phyloP scores from a whole-genome alignment of 2,888 invertebrate species.

The Hydropsyche betteni region DNA sequence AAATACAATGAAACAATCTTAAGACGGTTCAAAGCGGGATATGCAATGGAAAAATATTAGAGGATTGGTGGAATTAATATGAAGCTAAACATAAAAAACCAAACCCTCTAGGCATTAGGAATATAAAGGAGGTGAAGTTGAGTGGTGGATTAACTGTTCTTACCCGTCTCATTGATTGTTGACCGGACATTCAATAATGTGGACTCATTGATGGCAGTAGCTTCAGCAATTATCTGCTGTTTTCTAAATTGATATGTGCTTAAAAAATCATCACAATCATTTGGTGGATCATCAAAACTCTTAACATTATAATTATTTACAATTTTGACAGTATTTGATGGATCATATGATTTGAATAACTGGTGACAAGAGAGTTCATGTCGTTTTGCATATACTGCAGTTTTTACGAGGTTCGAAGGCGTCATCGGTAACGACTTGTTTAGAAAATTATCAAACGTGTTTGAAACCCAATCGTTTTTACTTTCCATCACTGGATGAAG shows the following conservation, averaged over 20 bases:
- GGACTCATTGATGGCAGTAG: constrained; percentile 61
- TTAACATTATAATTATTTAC: neutral
- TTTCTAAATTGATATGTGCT: constrained; percentile 58
- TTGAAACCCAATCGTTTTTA: constrained; percentile 54
- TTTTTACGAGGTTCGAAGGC: constrained; percentile 71
- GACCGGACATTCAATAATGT: constrained; percentile 59
- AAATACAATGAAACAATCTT: neutral
- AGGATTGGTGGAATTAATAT: constrained; percentile 16
- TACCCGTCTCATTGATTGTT: constrained; percentile 69
- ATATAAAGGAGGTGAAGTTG: constrained; percentile 48
- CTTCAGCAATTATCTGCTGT: constrained; percentile 60
- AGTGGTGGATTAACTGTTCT: constrained; percentile 58
- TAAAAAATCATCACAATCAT: constrained; percentile 46
- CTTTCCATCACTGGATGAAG: constrained; percentile 53
- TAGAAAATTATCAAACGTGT: constrained; percentile 24
- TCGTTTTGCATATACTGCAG: constrained; percentile 71
- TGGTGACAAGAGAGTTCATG: constrained; percentile 66
- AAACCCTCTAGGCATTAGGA: constrained; percentile 45
- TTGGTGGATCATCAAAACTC: constrained; percentile 40
- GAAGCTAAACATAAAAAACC: constrained; percentile 43
- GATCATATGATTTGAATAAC: constrained; percentile 61
- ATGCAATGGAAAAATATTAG: neutral
- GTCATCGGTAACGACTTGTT: constrained; percentile 59
- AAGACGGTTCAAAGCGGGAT: neutral
- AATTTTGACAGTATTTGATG: constrained; percentile 53